Percentiles rank a stretch among this genome's conserved stretches.
Conservation (phyloP, 2,113 vertebrate genomes). For the Cromileptes altivelis region DNA sequence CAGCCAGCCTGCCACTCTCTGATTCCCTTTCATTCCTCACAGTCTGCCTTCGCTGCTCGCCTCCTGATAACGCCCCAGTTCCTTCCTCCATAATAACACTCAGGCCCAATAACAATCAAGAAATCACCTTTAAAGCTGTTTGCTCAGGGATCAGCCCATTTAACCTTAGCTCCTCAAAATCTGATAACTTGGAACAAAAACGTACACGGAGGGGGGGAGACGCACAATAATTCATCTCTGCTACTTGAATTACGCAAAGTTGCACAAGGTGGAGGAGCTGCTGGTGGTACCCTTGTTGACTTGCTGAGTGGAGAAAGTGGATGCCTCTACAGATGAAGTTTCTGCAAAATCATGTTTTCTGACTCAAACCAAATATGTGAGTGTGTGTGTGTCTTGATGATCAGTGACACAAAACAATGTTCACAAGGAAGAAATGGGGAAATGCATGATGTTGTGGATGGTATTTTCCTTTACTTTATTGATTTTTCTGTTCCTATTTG, state of each 20-base stretch:
- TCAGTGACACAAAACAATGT: slow-evolving; percentile 13
- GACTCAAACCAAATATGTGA: slow-evolving; percentile 18
- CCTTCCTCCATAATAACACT: slow-evolving; percentile 79
- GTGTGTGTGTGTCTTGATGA: background rate
- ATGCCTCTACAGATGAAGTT: slow-evolving; percentile 34
- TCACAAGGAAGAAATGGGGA: background rate
- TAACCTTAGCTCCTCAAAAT: slow-evolving; percentile 50
- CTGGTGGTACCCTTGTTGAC: slow-evolving; percentile 34
- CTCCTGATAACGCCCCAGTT: slow-evolving; percentile 72
- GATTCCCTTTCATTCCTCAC: slow-evolving; percentile 53
- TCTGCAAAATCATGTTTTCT: slow-evolving; percentile 54
- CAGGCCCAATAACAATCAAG: slow-evolving; percentile 62
- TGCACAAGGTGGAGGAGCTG: slow-evolving; percentile 7
- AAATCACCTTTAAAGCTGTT: slow-evolving; percentile 66
- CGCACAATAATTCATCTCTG: slow-evolving; percentile 13
- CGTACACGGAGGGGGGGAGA: background rate
- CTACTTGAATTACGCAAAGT: slow-evolving; percentile 59
- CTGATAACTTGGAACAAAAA: slow-evolving; percentile 58
- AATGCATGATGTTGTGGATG: background rate
- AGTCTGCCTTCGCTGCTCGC: slow-evolving; percentile 38
- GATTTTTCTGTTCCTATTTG: background rate
- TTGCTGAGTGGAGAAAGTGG: slow-evolving; percentile 60
- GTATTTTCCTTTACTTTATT: background rate
- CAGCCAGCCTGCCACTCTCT: slow-evolving; percentile 54
- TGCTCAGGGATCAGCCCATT: slow-evolving; percentile 47